phyloP scores from a whole-genome alignment of 1,140 invertebrate genomes.

The Cydia pomonella region DNA sequence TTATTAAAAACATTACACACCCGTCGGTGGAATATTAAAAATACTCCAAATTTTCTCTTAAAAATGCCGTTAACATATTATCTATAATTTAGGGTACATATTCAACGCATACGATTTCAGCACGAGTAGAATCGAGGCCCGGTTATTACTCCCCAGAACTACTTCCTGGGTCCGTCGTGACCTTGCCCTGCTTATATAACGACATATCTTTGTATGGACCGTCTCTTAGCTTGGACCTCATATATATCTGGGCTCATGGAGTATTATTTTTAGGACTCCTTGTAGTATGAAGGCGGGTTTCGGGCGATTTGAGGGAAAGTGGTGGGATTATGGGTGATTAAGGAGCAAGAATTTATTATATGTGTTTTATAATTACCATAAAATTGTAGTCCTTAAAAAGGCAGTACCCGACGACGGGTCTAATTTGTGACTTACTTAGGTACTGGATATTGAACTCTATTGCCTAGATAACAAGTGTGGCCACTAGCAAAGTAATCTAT shows the following conservation, averaged over 20 bases:
- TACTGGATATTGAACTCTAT: too few relatives aligned
- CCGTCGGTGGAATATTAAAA: too few relatives aligned
- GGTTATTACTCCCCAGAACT: conserved; percentile 7
- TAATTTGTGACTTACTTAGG: neutral
- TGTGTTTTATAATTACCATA: neutral
- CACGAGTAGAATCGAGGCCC: neutral
- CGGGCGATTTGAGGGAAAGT: neutral
- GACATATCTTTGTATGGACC: neutral
- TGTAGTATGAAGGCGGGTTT: neutral
- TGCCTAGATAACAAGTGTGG: too few relatives aligned
- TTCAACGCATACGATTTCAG: neutral
- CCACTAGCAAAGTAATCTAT: neutral
- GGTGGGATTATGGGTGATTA: neutral
- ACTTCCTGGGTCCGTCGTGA: neutral
- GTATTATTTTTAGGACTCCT: too few relatives aligned
- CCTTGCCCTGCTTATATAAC: conserved; percentile 1
- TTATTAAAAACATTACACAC: too few relatives aligned
- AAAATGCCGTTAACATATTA: too few relatives aligned
- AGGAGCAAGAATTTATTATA: neutral
- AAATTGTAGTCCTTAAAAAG: neutral
- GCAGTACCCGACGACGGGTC: neutral
- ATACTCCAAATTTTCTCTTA: too few relatives aligned
- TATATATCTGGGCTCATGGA: too few relatives aligned
- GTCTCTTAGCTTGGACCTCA: too few relatives aligned
- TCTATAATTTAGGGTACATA: neutral